Evolutionary conservation across 1,140 invertebrate species (phyloP), one percentile per base, ranked within the genome.

Genomic region (Phocides pigmalion): DNA sequence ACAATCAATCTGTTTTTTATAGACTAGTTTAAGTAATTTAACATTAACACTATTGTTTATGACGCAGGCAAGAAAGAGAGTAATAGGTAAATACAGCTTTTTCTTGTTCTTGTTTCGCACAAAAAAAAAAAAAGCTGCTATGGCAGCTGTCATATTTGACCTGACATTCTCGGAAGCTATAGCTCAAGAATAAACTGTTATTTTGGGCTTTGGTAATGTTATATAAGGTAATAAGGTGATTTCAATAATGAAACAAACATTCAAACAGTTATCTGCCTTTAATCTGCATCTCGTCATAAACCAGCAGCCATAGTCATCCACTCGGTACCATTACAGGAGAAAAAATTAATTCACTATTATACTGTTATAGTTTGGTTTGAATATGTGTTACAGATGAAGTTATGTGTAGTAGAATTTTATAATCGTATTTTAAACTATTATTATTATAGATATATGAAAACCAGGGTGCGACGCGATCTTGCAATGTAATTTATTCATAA

Each of bases 211-310:
- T n/a, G n/a, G n/a, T n/a, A n/a, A n/a, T n/a, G n/a, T n/a, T n/a
- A n/a, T n/a, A n/a, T n/a, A n/a, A 8, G 25, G 25, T 28, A 28
- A 28, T 35, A 35, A 35, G 15, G n/a, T 16, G 50, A 35, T 15
- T 8, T 19, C 11, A 35, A 17, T 14, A 90, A 86, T 89, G 81
- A 91, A 91, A 91, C 86, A 83, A 87, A 62, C 62, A 79, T 76
- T 85, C 85, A 89, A 89, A 91, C 87, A 91, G 89, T 89, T 89
- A 91, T 89, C 84, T 89, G 85, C 82, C 89, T 89, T 89, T 89
- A 91, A 85, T 89, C 82, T 85, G 84, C 83, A 71, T 79, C 81
- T 84, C 74, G 74, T 89, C 81, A 76, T 81, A 81, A 82, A 81
- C 87, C 89, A 89, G 85, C 86, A 88, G 88, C 88, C 88, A 89